Conservation (phyloP, 1,140 invertebrate species). For the Drosophila malerkotliana region DNA sequence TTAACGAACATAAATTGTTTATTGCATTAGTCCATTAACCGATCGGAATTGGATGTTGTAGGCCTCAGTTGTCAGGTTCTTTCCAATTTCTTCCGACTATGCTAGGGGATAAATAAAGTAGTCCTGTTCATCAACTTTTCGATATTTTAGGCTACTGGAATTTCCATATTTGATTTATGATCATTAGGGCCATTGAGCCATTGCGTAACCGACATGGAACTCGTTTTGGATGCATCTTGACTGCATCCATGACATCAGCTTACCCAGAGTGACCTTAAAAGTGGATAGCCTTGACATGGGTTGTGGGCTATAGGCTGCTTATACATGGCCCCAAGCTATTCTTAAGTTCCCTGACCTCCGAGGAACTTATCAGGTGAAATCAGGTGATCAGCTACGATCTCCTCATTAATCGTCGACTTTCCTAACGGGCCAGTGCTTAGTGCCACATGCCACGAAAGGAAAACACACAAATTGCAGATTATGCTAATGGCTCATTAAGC, state of each 20-base stretch:
- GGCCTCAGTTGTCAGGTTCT: conserved; percentile 7
- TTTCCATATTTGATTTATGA: conserved; percentile 31
- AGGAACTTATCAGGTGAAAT: conserved; percentile 13
- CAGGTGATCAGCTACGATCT: conserved; percentile 10
- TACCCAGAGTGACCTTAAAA: neutral
- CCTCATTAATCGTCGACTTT: conserved; percentile 21
- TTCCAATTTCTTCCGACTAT: neutral
- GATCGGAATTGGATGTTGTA: conserved; percentile 11
- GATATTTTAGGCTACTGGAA: neutral
- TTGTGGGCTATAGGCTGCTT: no score
- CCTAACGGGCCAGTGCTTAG: conserved; percentile 19
- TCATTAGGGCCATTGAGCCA: conserved; percentile 6
- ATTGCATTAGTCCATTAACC: conserved; percentile 48
- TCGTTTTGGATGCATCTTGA: neutral
- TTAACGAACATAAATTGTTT: conserved; percentile 42
- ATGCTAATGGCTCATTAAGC: conserved; percentile 34
- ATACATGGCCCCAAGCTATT: neutral
- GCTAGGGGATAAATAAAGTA: no score
- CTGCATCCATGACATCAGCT: conserved; percentile 1
- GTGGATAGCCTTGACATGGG: neutral
- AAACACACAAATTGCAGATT: conserved; percentile 32
- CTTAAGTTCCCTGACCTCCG: neutral
- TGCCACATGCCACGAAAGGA: conserved; percentile 30
- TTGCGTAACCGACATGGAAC: conserved; percentile 31
- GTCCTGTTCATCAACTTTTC: no score